These are phyloP conservation scores for Rhinichthys osculus DNA, from an alignment of 2,797 vertebrate genomes.

Conservation along the genomic window DNA sequence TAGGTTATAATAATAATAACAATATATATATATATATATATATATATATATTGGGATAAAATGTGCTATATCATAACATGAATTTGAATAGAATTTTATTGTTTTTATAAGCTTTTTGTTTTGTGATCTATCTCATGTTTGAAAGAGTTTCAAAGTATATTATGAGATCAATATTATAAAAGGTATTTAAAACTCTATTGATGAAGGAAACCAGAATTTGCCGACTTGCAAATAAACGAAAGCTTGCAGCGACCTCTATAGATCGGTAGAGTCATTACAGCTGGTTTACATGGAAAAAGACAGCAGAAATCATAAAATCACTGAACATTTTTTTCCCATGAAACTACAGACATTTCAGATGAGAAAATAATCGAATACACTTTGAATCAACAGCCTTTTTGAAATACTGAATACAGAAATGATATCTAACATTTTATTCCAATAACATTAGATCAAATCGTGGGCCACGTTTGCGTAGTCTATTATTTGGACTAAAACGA, in stretches of 20 bases:
- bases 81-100: too few species aligned
- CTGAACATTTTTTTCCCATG: background rate
- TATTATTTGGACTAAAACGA: background rate
- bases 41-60: too few species aligned
- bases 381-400: background rate
- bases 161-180: too few species aligned
- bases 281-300: background rate
- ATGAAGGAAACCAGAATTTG: background rate
- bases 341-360: background rate
- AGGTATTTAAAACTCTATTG: background rate
- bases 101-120: too few species aligned
- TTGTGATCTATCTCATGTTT: too few species aligned
- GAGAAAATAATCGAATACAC: background rate
- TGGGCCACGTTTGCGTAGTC: background rate
- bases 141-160: too few species aligned
- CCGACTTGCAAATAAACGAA: slow-evolving; percentile 70
- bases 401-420: background rate
- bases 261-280: slow-evolving; percentile 56
- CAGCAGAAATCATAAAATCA: background rate
- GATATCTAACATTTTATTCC: background rate
- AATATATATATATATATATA: too few species aligned
- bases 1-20: too few species aligned
- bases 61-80: too few species aligned
- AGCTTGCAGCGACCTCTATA: slow-evolving; percentile 84
- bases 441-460: background rate